phyloP scores from a whole-genome alignment of 2,113 vertebrate species.

The Prunella fulvescens region DNA sequence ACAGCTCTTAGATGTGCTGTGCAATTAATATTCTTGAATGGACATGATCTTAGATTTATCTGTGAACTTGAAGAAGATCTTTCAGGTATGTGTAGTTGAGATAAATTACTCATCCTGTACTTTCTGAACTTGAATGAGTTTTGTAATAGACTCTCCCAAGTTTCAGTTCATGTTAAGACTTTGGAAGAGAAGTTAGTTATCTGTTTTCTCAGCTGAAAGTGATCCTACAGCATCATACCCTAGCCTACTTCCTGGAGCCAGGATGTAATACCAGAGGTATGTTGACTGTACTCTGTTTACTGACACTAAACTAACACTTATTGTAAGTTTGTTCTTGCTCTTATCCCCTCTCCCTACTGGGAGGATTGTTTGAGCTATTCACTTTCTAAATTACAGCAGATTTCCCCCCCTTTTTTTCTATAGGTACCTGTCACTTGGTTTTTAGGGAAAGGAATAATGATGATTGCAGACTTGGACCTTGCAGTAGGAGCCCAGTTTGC shows the following conservation, averaged over 20 bases:
- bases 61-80: neutral
- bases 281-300: neutral
- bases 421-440: neutral
- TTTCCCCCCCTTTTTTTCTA: neutral
- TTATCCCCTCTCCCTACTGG: neutral
- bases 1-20: neutral
- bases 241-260: neutral
- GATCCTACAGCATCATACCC: neutral
- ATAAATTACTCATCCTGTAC: neutral
- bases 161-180: neutral
- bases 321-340: neutral
- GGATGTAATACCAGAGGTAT: neutral
- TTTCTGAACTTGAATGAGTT: neutral
- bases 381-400: neutral
- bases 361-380: neutral
- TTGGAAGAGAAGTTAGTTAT: neutral
- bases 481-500: neutral
- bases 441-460: neutral
- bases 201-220: neutral
- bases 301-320: neutral
- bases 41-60: neutral
- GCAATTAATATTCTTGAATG: neutral
- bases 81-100: neutral
- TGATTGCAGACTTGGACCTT: neutral
- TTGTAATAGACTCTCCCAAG: neutral